phyloP scores from a whole-genome alignment of 2,888 invertebrate species.

The Aquatica leii region DNA sequence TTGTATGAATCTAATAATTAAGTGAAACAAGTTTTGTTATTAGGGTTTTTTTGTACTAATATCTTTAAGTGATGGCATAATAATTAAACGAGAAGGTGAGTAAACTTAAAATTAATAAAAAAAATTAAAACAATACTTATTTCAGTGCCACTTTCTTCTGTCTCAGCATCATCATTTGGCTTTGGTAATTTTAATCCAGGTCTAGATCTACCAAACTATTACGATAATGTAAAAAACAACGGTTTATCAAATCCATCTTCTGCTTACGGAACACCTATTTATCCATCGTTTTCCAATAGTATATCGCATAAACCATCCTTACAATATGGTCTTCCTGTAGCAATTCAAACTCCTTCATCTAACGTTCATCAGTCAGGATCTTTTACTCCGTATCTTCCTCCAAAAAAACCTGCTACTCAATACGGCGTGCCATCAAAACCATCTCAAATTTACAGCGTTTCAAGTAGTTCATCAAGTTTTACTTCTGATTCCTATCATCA shows the following conservation, averaged over 20 bases:
- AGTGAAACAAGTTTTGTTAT: background rate
- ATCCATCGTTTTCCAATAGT: conserved; percentile 21
- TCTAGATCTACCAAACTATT: background rate
- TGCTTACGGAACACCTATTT: conserved; percentile 59
- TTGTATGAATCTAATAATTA: background rate
- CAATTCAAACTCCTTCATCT: too few species aligned
- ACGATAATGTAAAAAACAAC: background rate
- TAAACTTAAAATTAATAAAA: background rate
- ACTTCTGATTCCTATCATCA: background rate
- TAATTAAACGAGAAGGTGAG: conserved; percentile 5
- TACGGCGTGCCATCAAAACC: conserved; percentile 27
- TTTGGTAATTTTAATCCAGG: background rate
- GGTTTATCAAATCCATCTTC: conserved; percentile 54
- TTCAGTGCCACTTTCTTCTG: background rate
- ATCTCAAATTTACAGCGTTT: background rate
- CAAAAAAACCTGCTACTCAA: conserved; percentile 40
- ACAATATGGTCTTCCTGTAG: too few species aligned
- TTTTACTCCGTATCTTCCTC: too few species aligned
- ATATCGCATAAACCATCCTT: too few species aligned
- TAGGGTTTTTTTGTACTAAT: background rate
- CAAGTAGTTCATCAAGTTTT: background rate
- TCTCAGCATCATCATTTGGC: background rate
- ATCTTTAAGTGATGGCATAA: background rate
- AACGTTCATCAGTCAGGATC: too few species aligned
- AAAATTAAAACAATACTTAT: background rate